A percentile compares a stretch with the other conserved stretches of the same genome.
phyloP scores from a whole-genome alignment of 2,888 invertebrate species.

The Arrhopalites spinosus region DNA sequence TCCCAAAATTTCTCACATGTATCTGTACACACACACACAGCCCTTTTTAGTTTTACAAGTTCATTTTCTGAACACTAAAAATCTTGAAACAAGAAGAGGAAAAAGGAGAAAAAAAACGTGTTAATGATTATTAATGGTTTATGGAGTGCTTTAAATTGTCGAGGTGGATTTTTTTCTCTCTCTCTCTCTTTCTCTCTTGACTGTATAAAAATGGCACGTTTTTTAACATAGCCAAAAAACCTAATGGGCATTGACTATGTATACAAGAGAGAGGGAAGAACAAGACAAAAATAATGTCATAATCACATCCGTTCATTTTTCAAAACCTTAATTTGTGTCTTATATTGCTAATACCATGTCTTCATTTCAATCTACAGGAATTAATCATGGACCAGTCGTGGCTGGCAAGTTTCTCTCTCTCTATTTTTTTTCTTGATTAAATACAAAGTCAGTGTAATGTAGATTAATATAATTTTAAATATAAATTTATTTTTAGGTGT shows the following conservation, averaged over 20 bases:
- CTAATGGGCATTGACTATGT: background rate
- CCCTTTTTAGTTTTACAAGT: background rate
- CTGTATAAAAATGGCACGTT: slow-evolving; percentile 1
- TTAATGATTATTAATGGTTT: slow-evolving; percentile 40
- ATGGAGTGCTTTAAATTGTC: slow-evolving; percentile 37
- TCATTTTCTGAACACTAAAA: background rate
- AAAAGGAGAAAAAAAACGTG: slow-evolving; percentile 18
- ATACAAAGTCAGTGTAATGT: no score
- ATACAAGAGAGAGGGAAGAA: slow-evolving; percentile 3
- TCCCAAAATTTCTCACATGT: slow-evolving; percentile 7
- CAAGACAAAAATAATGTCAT: slow-evolving; percentile 1
- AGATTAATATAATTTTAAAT: background rate
- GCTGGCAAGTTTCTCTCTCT: slow-evolving; percentile 69
- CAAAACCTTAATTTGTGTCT: background rate
- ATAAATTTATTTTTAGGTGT: slow-evolving; percentile 63
- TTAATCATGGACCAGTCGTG: slow-evolving; percentile 89
- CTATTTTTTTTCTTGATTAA: no score
- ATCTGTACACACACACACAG: background rate
- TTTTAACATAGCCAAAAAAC: no score
- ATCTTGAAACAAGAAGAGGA: background rate
- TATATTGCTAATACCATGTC: slow-evolving; percentile 17
- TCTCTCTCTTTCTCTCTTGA: background rate
- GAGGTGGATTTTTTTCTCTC: slow-evolving; percentile 18
- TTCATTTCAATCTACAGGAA: slow-evolving; percentile 64
- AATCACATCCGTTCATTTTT: slow-evolving; percentile 12